Conservation (phyloP, 2,888 invertebrate species). For the Zaprionus lineosus region DNA sequence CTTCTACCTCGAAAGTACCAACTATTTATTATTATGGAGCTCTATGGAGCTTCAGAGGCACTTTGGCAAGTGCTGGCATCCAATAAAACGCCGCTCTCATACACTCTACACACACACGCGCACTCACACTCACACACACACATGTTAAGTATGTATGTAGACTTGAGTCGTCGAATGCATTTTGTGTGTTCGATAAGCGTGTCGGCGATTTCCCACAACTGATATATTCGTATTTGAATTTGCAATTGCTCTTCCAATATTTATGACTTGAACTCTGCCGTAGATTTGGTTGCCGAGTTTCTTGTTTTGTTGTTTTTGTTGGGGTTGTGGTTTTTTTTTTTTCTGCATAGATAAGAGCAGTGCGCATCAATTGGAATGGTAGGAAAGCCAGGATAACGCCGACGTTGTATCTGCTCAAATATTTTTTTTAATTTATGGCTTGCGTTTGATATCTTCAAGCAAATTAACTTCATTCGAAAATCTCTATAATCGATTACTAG, state of each 20-base stretch:
- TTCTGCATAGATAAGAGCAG: constrained; percentile 40
- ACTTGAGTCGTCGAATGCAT: constrained; percentile 50
- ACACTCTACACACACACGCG: not conserved
- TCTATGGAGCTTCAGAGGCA: constrained; percentile 13
- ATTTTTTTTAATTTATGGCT: constrained; percentile 21
- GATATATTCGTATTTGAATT: constrained; percentile 60
- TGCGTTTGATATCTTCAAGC: no score
- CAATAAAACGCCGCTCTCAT: constrained; percentile 31
- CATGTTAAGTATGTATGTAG: not conserved
- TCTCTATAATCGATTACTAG: not conserved
- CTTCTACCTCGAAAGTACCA: constrained; percentile 22
- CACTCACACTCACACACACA: constrained; percentile 10
- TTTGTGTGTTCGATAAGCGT: constrained; percentile 67
- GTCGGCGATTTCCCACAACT: constrained; percentile 66
- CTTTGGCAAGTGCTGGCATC: constrained; percentile 22
- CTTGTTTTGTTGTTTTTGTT: constrained; percentile 13
- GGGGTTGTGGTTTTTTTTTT: constrained; percentile 17
- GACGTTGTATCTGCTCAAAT: not conserved
- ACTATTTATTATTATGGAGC: constrained; percentile 44
- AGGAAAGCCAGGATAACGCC: not conserved
- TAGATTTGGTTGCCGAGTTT: constrained; percentile 2
- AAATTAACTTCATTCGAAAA: not conserved
- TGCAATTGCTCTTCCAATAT: constrained; percentile 62
- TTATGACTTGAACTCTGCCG: constrained; percentile 48
- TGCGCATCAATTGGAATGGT: constrained; percentile 7